Conservation (phyloP, 1,140 invertebrate species). For the Ditylenchus dipsaci region DNA sequence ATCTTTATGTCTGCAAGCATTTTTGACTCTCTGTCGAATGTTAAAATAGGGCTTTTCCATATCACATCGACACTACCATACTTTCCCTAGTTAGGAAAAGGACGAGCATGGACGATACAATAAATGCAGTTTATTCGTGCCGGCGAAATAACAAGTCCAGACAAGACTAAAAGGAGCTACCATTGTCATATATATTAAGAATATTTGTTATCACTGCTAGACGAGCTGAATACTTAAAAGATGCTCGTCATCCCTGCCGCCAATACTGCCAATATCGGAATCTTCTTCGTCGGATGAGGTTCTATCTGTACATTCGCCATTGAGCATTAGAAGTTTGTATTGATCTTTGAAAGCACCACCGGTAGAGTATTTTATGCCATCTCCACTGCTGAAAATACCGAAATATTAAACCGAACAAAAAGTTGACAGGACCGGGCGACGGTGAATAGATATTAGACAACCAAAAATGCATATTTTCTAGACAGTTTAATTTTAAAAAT, state of each 20-base stretch:
- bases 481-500: neutral
- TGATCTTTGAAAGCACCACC: neutral
- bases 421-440: neutral
- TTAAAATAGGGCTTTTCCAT: too few relatives aligned
- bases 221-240: neutral
- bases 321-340: conserved; percentile 7
- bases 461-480: neutral
- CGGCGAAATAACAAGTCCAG: too few relatives aligned
- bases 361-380: conserved; percentile 1
- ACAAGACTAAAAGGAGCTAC: too few relatives aligned
- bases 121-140: too few relatives aligned
- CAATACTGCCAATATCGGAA: neutral
- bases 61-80: too few relatives aligned
- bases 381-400: neutral
- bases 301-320: too few relatives aligned
- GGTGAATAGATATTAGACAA: neutral
- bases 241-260: neutral
- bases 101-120: too few relatives aligned
- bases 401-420: neutral
- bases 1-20: too few relatives aligned
- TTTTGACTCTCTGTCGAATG: too few relatives aligned
- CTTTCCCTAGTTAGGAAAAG: too few relatives aligned
- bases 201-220: neutral
- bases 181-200: neutral
- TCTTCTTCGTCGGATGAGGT: neutral